Evolutionary conservation across 2,888 invertebrate species (phyloP).

Genomic region (Tenthredo notha): DNA sequence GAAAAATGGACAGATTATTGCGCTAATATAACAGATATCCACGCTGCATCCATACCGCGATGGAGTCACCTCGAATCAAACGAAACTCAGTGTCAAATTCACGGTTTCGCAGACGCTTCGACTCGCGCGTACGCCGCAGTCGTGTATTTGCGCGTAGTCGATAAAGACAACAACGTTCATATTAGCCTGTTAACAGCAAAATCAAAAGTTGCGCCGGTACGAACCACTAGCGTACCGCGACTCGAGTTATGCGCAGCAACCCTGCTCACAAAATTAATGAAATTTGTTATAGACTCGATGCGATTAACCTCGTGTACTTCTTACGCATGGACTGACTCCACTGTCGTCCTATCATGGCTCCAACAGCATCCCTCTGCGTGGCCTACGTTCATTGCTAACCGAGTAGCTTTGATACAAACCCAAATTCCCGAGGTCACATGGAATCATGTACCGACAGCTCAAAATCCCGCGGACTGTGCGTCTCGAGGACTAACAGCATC

Average conservation of each 20-base stretch:
- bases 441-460: constrained; percentile 63
- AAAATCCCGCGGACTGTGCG: constrained; percentile 69
- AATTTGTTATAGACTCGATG: background rate
- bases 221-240: constrained; percentile 60
- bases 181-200: constrained; percentile 55
- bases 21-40: too few species aligned
- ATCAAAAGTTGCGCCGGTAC: constrained; percentile 59
- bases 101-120: constrained; percentile 63
- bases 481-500: constrained; percentile 63
- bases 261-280: constrained; percentile 61
- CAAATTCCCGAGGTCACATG: constrained; percentile 60
- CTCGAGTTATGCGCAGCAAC: constrained; percentile 62
- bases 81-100: background rate
- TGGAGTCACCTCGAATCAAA: too few species aligned
- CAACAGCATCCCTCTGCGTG: constrained; percentile 58
- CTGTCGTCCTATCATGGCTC: constrained; percentile 63
- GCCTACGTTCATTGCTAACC: constrained; percentile 64
- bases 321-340: constrained; percentile 64
- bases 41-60: too few species aligned
- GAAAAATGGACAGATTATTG: too few species aligned
- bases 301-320: constrained; percentile 56
- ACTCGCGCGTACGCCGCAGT: constrained; percentile 59
- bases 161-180: background rate
- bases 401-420: constrained; percentile 66
- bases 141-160: constrained; percentile 56